Evolutionary conservation across 2,888 invertebrate genomes (phyloP).

Genomic region (Ectemnius cavifrons): DNA sequence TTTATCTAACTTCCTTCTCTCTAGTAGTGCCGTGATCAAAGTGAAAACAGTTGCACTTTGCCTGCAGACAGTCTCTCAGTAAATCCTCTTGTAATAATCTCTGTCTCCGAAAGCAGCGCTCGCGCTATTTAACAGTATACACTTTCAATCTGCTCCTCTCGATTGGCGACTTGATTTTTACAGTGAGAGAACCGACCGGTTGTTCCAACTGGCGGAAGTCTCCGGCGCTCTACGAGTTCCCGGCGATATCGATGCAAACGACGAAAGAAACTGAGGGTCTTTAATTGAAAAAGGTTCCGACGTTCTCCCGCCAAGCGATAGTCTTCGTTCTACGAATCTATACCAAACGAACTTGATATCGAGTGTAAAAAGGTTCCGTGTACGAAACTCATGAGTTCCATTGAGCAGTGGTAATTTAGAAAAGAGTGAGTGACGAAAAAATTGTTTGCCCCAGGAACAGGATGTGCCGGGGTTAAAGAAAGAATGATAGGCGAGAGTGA

Average conservation of each 20-base stretch:
- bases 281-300: neutral
- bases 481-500: slow-evolving; percentile 26
- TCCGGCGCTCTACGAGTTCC: too few relatives aligned
- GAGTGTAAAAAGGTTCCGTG: slow-evolving; percentile 7
- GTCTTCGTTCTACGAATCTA: neutral
- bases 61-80: slow-evolving; percentile 39
- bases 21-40: slow-evolving; percentile 48
- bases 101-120: slow-evolving; percentile 33
- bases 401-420: slow-evolving; percentile 27
- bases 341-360: neutral
- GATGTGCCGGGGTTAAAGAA: slow-evolving; percentile 25
- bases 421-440: slow-evolving; percentile 4
- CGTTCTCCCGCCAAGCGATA: neutral
- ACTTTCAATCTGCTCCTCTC: slow-evolving; percentile 48
- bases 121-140: slow-evolving; percentile 45
- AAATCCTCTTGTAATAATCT: slow-evolving; percentile 19
- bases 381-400: slow-evolving; percentile 14
- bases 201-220: neutral
- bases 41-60: slow-evolving; percentile 36
- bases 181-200: neutral
- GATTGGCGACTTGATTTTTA: slow-evolving; percentile 1
- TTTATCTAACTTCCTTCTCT: slow-evolving; percentile 31
- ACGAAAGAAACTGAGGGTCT: neutral
- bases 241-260: neutral
- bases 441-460: slow-evolving; percentile 12